Conservation (phyloP, 37 sponge, comb jelly and placozoan species). For the Halisarca cf. caerulea region DNA sequence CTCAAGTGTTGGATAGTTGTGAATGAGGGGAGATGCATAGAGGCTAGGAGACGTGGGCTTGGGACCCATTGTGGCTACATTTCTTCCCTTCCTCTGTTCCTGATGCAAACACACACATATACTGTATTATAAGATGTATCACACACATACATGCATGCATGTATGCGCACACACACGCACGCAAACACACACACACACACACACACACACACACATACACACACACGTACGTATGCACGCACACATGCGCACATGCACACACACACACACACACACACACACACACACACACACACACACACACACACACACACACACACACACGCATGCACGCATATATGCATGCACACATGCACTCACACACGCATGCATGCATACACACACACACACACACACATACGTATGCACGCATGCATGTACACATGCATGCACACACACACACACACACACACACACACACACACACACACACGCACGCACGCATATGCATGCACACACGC, state of each 20-base stretch:
- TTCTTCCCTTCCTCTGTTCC: no score
- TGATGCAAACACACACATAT: no score
- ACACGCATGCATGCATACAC: background rate
- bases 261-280: conserved; percentile 1
- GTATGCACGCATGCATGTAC: background rate
- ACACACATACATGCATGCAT: background rate
- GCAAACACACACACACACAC: conserved; percentile 2
- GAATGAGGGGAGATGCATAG: no score
- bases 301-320: conserved; percentile 27
- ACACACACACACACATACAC: background rate
- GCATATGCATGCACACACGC: background rate
- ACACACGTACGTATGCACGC: background rate
- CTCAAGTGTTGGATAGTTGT: no score
- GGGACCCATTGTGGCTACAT: no score
- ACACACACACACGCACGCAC: conserved; percentile 13
- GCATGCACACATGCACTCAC: background rate
- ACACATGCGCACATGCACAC: conserved; percentile 9
- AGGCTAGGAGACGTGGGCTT: no score
- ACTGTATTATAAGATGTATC: no score
- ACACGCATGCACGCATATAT: background rate
- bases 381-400: conserved; percentile 5
- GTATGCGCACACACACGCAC: no score
- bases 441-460: conserved; percentile 21
- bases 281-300: conserved; percentile 5
- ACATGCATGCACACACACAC: background rate